Percentiles rank a stretch among this genome's conserved stretches.
These are phyloP conservation scores for Drosophila pseudotalamancana DNA, from an alignment of 2,888 invertebrate genomes.

Conservation along the genomic window DNA sequence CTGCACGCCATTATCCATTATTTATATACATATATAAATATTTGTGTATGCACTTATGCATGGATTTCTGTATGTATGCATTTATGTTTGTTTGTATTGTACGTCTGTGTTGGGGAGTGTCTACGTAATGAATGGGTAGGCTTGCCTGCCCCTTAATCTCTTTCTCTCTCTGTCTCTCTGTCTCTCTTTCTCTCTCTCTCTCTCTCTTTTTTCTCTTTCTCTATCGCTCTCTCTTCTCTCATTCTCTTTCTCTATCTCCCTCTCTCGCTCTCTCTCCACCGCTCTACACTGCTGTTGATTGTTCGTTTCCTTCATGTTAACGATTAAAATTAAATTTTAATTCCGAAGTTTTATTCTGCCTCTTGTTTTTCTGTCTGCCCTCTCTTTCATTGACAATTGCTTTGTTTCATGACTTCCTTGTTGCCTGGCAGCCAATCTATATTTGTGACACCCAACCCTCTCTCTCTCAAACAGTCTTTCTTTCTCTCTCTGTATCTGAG, in stretches of 20 bases:
- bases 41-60: not conserved
- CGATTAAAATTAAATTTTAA: slow-evolving; percentile 78
- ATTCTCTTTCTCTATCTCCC: not conserved
- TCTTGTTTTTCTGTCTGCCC: slow-evolving; percentile 41
- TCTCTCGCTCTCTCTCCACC: not conserved
- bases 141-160: slow-evolving; percentile 12
- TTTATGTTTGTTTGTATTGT: slow-evolving; percentile 7
- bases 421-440: slow-evolving; percentile 47
- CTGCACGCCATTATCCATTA: slow-evolving; percentile 73
- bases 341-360: slow-evolving; percentile 56
- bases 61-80: slow-evolving; percentile 24
- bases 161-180: not conserved
- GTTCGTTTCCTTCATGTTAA: slow-evolving; percentile 68
- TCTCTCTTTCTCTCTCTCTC: slow-evolving; percentile 4
- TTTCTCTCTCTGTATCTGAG: not conserved
- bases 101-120: slow-evolving; percentile 28
- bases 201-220: not conserved
- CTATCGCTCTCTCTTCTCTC: slow-evolving; percentile 3
- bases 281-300: slow-evolving; percentile 23
- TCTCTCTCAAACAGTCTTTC: no score
- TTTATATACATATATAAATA: slow-evolving; percentile 11
- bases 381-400: slow-evolving; percentile 61
- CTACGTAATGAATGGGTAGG: slow-evolving; percentile 37
- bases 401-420: slow-evolving; percentile 77
- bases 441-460: no score